Conservation (phyloP, 64 coral and sea anemone species). For the Porites australiensis region DNA sequence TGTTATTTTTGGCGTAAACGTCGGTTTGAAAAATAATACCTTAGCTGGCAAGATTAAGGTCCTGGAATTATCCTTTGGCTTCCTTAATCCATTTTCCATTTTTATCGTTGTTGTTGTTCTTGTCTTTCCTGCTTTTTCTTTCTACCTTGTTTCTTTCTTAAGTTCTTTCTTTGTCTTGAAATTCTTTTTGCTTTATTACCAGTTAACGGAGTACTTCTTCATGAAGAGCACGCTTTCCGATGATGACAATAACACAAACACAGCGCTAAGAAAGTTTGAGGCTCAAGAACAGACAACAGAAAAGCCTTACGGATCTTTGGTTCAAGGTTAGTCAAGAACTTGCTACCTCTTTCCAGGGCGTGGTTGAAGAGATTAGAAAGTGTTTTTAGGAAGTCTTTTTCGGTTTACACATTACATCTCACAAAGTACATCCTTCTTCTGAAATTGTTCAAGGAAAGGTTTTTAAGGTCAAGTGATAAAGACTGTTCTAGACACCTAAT, state of each 20-base stretch:
- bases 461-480: too few relatives aligned
- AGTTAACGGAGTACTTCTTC: conserved; percentile 89
- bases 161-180: background rate
- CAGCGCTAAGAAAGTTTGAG: background rate
- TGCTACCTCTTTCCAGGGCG: background rate
- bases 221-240: conserved; percentile 39
- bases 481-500: background rate
- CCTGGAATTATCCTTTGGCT: too few relatives aligned
- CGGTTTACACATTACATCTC: too few relatives aligned
- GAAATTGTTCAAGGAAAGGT: too few relatives aligned
- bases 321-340: background rate
- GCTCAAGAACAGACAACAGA: background rate
- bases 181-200: background rate
- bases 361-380: background rate
- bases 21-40: background rate
- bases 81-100: too few relatives aligned
- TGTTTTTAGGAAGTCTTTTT: background rate
- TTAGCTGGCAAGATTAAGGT: too few relatives aligned
- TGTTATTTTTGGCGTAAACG: background rate
- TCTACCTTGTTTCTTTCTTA: background rate
- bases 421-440: too few relatives aligned
- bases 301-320: background rate
- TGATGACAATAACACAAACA: background rate
- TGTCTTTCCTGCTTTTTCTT: background rate
- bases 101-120: too few relatives aligned